Conservation (phyloP, 1,140 invertebrate genomes). For the Camponotus vicinus region DNA sequence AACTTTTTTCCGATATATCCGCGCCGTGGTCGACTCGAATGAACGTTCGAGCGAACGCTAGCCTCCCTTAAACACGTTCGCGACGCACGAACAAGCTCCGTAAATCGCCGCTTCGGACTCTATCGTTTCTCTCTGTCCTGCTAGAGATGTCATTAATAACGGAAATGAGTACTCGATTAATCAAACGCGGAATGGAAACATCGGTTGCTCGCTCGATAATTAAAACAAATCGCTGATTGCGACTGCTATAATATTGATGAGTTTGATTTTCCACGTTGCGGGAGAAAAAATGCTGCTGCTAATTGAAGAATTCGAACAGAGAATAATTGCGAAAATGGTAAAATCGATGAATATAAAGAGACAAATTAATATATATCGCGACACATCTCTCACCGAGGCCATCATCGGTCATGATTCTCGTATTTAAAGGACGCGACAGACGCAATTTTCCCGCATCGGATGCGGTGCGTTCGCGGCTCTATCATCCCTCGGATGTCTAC, state of each 20-base stretch:
- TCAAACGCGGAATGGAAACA: constrained; percentile 28
- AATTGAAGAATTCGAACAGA: constrained; percentile 18
- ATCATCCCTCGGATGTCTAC: constrained; percentile 34
- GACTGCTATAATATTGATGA: background rate
- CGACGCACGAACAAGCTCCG: constrained; percentile 70
- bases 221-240: constrained; percentile 39
- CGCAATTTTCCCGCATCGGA: constrained; percentile 12
- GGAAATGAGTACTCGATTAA: constrained; percentile 70
- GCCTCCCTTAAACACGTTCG: constrained; percentile 48
- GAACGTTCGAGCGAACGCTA: constrained; percentile 73
- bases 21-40: constrained; percentile 60
- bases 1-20: constrained; percentile 75
- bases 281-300: background rate
- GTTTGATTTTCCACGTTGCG: background rate
- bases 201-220: constrained; percentile 11
- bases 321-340: background rate
- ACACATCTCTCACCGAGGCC: background rate
- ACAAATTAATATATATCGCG: too few relatives aligned
- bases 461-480: background rate
- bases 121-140: constrained; percentile 54
- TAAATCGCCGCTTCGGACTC: constrained; percentile 73
- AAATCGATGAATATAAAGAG: background rate
- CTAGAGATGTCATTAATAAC: constrained; percentile 71
- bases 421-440: background rate
- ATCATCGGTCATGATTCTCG: background rate